Percentiles rank a stretch among this genome's conserved stretches.
phyloP scores from a whole-genome alignment of 2,888 invertebrate species.

The Auanema freiburgensis region DNA sequence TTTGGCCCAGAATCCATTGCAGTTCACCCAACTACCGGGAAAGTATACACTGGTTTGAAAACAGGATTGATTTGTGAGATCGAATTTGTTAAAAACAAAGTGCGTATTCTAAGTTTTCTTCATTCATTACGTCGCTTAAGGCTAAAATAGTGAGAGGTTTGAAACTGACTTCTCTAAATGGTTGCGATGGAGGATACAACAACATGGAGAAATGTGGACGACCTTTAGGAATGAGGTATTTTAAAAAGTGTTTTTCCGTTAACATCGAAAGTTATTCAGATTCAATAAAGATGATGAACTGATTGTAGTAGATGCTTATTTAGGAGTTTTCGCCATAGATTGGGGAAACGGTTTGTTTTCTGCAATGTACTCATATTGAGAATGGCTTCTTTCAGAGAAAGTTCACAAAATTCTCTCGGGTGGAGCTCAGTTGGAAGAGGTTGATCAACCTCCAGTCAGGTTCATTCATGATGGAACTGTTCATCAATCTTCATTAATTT shows the following conservation, averaged over 20 bases:
- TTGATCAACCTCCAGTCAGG: conserved; percentile 13
- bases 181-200: conserved; percentile 43
- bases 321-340: conserved; percentile 41
- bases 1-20: conserved; percentile 45
- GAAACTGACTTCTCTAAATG: conserved; percentile 25
- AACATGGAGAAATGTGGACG: conserved; percentile 37
- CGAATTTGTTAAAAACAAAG: conserved; percentile 20
- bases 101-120: conserved; percentile 4
- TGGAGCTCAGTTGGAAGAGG: conserved; percentile 26
- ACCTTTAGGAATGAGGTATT: conserved; percentile 39
- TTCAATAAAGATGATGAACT: conserved; percentile 30
- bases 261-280: conserved; percentile 20
- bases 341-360: conserved; percentile 24
- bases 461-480: conserved; percentile 2
- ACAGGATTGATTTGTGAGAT: conserved; percentile 45
- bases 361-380: background rate
- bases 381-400: conserved; percentile 22
- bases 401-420: conserved; percentile 30
- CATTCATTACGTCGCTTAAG: background rate
- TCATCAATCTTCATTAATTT: too few species aligned
- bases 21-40: conserved; percentile 25
- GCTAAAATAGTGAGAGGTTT: conserved; percentile 34
- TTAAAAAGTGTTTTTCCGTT: background rate
- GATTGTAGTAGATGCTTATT: conserved; percentile 44
- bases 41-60: conserved; percentile 37